Evolutionary conservation across 2,888 invertebrate species (phyloP).

Genomic region (Acronicta aceris): DNA sequence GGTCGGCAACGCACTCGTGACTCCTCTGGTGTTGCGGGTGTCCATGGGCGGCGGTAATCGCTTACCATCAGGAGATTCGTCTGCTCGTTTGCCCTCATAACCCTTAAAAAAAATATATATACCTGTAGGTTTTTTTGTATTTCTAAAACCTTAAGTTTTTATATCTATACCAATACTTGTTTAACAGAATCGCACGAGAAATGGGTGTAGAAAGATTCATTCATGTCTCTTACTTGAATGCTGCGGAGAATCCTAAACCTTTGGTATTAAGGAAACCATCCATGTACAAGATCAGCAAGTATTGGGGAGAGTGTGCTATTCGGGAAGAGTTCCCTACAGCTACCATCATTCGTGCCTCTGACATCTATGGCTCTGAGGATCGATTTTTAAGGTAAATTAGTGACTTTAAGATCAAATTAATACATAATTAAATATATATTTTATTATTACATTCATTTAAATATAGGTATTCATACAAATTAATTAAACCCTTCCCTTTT

Average conservation of each 20-base stretch:
- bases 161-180: neutral
- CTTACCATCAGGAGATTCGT: no score
- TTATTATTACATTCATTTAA: neutral
- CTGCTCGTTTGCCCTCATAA: no score
- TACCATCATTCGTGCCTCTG: constrained; percentile 97
- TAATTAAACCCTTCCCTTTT: no score
- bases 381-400: constrained; percentile 92
- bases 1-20: no score
- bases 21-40: no score
- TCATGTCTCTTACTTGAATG: constrained; percentile 97
- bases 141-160: no score
- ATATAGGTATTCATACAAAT: neutral
- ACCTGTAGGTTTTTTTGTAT: no score
- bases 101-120: no score
- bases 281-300: constrained; percentile 93
- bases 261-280: constrained; percentile 93
- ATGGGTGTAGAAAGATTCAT: constrained; percentile 97
- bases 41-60: no score
- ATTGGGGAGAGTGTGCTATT: constrained; percentile 96
- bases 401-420: no score
- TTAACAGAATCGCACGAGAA: constrained; percentile 80
- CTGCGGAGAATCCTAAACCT: constrained; percentile 91
- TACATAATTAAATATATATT: no score
- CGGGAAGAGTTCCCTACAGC: constrained; percentile 98
- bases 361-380: constrained; percentile 97